phyloP scores from a whole-genome alignment of 2,888 invertebrate genomes.

The Cantharis lateralis region DNA sequence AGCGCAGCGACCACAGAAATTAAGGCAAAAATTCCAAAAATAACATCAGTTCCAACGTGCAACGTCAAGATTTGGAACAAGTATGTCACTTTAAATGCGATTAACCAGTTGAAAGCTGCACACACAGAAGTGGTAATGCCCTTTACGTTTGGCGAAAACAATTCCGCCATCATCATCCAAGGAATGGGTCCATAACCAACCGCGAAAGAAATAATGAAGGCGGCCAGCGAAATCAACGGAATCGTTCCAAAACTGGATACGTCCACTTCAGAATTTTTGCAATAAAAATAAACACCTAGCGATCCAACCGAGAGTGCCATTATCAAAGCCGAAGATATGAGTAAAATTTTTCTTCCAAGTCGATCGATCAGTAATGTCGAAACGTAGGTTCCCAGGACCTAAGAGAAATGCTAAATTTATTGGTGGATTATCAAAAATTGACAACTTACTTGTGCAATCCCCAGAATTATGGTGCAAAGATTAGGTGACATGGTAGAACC shows the following conservation, averaged over 20 bases:
- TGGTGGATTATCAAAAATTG: not conserved
- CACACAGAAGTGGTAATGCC: constrained; percentile 70
- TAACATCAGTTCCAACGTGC: constrained; percentile 62
- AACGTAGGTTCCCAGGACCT: constrained; percentile 62
- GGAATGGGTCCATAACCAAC: constrained; percentile 74
- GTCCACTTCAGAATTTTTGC: constrained; percentile 38
- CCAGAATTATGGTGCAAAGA: constrained; percentile 55
- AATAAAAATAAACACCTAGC: constrained; percentile 53
- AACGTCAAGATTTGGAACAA: constrained; percentile 65
- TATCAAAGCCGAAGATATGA: constrained; percentile 63
- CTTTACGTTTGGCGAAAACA: constrained; percentile 67
- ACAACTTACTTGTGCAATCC: constrained; percentile 49
- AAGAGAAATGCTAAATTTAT: constrained; percentile 26
- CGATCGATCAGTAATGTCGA: constrained; percentile 65
- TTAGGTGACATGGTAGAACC: constrained; percentile 44
- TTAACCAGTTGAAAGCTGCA: constrained; percentile 69
- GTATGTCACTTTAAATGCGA: constrained; percentile 68
- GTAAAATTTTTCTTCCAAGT: constrained; percentile 64
- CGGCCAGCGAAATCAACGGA: constrained; percentile 39
- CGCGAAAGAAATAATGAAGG: constrained; percentile 58
- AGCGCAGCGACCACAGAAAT: constrained; percentile 63
- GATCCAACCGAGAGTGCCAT: constrained; percentile 61
- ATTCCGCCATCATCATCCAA: constrained; percentile 72
- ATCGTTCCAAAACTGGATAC: constrained; percentile 39
- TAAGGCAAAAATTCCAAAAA: constrained; percentile 69